Base-by-base conservation (phyloP, 2,888 invertebrate genomes). In the Netelia melanura region DNA sequence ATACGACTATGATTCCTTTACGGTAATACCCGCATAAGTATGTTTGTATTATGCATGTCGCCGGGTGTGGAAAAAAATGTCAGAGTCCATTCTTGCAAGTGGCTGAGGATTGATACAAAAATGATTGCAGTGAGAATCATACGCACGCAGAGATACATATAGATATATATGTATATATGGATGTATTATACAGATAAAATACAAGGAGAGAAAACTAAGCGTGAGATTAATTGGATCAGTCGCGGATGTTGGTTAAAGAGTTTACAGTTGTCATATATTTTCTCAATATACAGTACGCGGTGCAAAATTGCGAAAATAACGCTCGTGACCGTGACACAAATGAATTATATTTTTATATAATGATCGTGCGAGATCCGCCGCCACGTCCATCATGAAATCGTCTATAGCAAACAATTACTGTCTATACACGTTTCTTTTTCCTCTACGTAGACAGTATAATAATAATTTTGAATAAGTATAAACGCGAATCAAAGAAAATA, bases 341-440 rank as follows among this genome's bases (percentile, higher is more conserved):
- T 90, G 87, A 90, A 90, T 89, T 90, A 89, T 90, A 89, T 88
- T 90, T 87, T 90, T 89, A 88, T 87, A 88, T 88, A 90, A 89
- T 87, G 80, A 71, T 83, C 81, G 81, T 79, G 84, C 81, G 84
- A 85, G 77, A 81, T 84, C 74, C 78, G 62, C 44, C 64, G 81
- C 79, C 58, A 67, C 81, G 76, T 83, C 76, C 65, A 68, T 72
- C 61, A 68, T 64, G 77, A 48, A 64, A 75, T 80, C 74, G 43
- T 74, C 48, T 48, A 72, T 44, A 64, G 9, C 17, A 64, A n/a
- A 58, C 61, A 56, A 64, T 17, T 17, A 17, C 17, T 17, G 17
- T 17, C 17, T 21, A 43, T 3, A 8, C 30, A 3, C 72, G 62
- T 25, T 30, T 38, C 52, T 25, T 62, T 72, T 43, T 61, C 30